phyloP scores from a whole-genome alignment of 2,888 invertebrate species.

The Rotaria socialis region DNA sequence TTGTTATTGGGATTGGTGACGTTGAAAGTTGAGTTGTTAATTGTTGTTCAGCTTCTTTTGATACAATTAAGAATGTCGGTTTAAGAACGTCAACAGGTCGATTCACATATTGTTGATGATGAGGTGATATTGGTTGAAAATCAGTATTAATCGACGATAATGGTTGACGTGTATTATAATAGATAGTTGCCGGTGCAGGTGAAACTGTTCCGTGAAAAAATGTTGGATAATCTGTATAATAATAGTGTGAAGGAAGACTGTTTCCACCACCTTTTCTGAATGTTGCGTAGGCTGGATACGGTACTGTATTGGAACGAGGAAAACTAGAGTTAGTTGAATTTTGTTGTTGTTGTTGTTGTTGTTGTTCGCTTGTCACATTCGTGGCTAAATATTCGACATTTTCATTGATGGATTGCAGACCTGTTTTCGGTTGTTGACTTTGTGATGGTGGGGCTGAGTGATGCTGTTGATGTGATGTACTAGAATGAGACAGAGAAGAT shows the following conservation, averaged over 20 bases:
- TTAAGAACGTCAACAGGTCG: not conserved
- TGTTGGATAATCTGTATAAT: not conserved
- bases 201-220: slow-evolving; percentile 9
- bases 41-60: slow-evolving; percentile 26
- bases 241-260: not conserved
- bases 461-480: slow-evolving; percentile 12
- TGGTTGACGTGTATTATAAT: not conserved
- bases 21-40: not conserved
- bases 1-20: not conserved
- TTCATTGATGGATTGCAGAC: slow-evolving; percentile 26
- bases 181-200: not conserved
- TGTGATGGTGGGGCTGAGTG: not conserved
- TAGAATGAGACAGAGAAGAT: not conserved
- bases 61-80: slow-evolving; percentile 26
- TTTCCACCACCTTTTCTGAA: not conserved
- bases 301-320: not conserved
- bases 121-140: slow-evolving; percentile 34
- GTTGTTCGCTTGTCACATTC: not conserved
- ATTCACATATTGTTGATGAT: not conserved
- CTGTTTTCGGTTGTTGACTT: not conserved
- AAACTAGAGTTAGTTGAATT: not conserved
- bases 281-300: slow-evolving; percentile 26
- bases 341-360: slow-evolving; percentile 1
- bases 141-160: not conserved
- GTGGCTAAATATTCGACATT: slow-evolving; percentile 17